Evolutionary conservation across 2,797 vertebrate genomes (phyloP), one percentile per base, ranked within the genome.

Genomic region (Cephalopachus bancanus): DNA sequence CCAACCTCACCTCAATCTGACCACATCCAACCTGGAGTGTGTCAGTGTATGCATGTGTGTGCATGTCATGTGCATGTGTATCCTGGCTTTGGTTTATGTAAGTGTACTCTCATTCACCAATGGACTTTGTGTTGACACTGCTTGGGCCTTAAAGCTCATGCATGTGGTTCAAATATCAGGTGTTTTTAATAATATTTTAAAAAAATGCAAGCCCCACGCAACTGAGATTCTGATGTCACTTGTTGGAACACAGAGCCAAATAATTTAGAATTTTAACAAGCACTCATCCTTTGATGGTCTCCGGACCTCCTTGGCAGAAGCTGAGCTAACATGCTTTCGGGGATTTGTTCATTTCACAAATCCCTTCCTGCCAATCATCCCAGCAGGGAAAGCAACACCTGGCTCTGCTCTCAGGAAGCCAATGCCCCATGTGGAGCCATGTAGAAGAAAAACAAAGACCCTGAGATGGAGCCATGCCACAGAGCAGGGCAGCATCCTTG

Each of bases 261-360:
- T 14, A 49, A 26, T 8, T 3, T 3, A 19, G 19, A 67, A 44
- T 49, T 49, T 8, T 49, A 17, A n/a, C 6, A 30, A 12, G 24
- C 19, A 4, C 59, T 37, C 10, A 0, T 19, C 4, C 53, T 7
- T 30, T 9, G 1, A 51, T 1, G 4, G 59, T 28, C 53, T 20
- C 67, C 19, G 44, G 59, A 16, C 14, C 20, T 10, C 33, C 57
- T 37, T 2, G 6, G 69, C 30, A 55, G 69, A 64, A 19, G 3
- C n/a, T 4, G 51, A 69, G 28, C 28, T 19, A 12, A 51, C 22
- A 0, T 1, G 15, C 59, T 72, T 37, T 44, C 12, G 3, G 75
- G 1, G 17, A 9, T 1, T 1, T 0, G 2, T 7, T 53, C 15
- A 64, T 24, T 28, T 37, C 51, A 30, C 17, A 62, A 9, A 37